phyloP scores from a whole-genome alignment of 2,113 vertebrate genomes.

The Mastomys coucha region DNA sequence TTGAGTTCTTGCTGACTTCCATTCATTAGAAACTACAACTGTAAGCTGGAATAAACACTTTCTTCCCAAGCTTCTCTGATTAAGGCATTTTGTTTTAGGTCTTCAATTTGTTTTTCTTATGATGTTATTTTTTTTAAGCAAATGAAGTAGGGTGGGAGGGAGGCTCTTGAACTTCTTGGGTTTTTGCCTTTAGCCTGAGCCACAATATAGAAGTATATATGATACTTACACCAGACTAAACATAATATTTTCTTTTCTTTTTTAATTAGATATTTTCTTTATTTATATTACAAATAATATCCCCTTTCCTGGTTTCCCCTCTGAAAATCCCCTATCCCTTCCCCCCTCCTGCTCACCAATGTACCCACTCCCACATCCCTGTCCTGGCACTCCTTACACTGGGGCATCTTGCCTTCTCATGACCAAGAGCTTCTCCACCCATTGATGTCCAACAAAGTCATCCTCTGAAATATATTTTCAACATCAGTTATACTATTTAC shows the following conservation, averaged over 20 bases:
- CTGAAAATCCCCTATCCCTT: too few relatives aligned
- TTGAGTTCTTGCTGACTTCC: background rate
- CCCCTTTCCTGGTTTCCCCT: too few relatives aligned
- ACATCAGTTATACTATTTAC: background rate
- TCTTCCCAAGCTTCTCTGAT: background rate
- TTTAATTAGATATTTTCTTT: too few relatives aligned
- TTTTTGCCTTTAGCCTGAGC: background rate
- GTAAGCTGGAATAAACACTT: background rate
- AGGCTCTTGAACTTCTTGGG: background rate
- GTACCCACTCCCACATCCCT: too few relatives aligned
- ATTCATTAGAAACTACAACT: background rate
- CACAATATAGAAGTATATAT: background rate
- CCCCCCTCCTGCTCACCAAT: too few relatives aligned
- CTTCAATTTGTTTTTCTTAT: background rate
- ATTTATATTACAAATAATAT: too few relatives aligned
- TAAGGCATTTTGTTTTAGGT: background rate
- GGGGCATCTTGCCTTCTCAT: too few relatives aligned
- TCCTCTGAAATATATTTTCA: background rate
- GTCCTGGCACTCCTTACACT: too few relatives aligned
- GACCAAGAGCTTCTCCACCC: too few relatives aligned
- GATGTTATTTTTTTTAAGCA: background rate
- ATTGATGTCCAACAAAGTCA: too few relatives aligned
- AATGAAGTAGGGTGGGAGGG: background rate
- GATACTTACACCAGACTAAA: background rate
- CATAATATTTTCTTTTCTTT: too few relatives aligned